Evolutionary conservation across 2,113 vertebrate genomes (phyloP), one percentile per base, ranked within the genome.

Genomic region (Vicugna pacos): DNA sequence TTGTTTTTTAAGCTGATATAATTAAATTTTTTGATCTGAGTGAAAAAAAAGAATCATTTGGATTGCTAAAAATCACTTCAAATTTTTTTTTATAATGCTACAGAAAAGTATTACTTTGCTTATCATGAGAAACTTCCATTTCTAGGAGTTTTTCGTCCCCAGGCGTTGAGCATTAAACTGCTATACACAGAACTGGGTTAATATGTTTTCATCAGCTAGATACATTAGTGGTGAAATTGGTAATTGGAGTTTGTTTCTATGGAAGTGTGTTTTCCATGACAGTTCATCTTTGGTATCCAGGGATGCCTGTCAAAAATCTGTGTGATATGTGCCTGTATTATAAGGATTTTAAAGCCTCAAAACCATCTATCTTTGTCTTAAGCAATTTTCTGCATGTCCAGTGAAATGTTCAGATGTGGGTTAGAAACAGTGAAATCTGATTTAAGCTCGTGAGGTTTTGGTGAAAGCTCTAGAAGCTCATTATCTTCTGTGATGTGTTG

Each of bases 391-490:
- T 91, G 52, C 88, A 62, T 0, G 9, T 20, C 6, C n/a, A 87
- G 17, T 93, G 19, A 56, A 97, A 93, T 67, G 56, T 67, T 98
- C 86, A 93, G 32, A 96, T 92, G n/a, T 89, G 85, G 9, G 28
- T 32, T 20, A 82, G 28, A 89, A 46, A 94, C 72, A 30, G 6
- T 88, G 86, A 91, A 85, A 62, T 48, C 35, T 96, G 80, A 95
- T 97, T 94, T 97, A 97, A 98, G 35, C 50, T 98, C 81, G 79
- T 79, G 84, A 93, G 79, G 15, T 97, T 98, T 95, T 93, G 15
- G n/a, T 56, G 62, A 97, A 98, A 98, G 54, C 54, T 93, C 91
- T 95, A 97, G 94, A 97, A 98, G 91, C 10, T 98, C 88, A 95
- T 81, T 97, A 94, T 95, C n/a, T 42, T 95, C 65, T 97, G 38